Evolutionary conservation across 2,888 invertebrate genomes (phyloP), one percentile per base, ranked within the genome.

Genomic region (Stratiomys singularior): DNA sequence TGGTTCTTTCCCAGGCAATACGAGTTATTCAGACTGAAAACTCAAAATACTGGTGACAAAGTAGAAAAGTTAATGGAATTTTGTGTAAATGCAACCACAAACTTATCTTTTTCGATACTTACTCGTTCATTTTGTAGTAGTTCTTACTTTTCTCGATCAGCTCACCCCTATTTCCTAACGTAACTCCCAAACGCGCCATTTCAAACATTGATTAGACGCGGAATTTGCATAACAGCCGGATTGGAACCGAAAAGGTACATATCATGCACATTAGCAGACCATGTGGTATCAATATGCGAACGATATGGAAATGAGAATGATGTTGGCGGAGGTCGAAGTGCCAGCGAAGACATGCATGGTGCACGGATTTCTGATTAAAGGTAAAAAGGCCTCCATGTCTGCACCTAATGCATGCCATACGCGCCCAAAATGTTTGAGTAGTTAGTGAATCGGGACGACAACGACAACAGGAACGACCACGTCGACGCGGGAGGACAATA

Each of bases 191-290:
- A 23, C 63, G 64, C 46, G 56, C 47, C 28, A 58, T 76, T 23
- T 69, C n/a, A 27, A 76, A 25, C 78, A 56, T 52, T 76, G 76
- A 76, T 76, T 78, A 78, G 76, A 56, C 27, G 37, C 23, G 56
- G 56, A 78, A 78, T 78, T 78, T 78, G 78, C 78, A 78, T 76
- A 78, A 69, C 78, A 76, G 78, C 67, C 78, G 76, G 63, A 78
- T 64, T 66, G 78, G 67, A 78, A 78, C 58, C 78, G 76, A 66
- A 71, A 66, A 60, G 23, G n/a, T 74, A 74, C 74, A 74, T 60
- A 74, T 37, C 30, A 58, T 58, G 60, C 60, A 60, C 74, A 74
- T 74, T 74, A 74, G 69, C 56, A 44, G 47, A 58, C 76, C 76
- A 76, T 78, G 78, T 76, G 78, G 78, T 78, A 76, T 76, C 78